Conservation (phyloP, 2,797 vertebrate genomes). For the Poeciliopsis presidionis region DNA sequence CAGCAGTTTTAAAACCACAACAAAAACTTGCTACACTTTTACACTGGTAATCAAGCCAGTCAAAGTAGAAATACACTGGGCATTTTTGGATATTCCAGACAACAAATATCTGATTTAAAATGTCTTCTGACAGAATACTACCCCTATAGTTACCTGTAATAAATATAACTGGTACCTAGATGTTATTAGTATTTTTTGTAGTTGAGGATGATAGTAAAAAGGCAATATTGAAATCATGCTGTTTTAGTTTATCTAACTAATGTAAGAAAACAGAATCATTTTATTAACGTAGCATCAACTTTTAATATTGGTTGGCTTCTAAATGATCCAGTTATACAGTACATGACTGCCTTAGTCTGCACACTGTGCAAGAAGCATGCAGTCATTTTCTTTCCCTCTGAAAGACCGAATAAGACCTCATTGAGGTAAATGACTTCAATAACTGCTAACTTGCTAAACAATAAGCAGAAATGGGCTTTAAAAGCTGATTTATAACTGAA, state of each 20-base stretch:
- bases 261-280: not conserved
- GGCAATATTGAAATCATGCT: not conserved
- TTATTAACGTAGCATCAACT: too few relatives aligned
- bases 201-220: not conserved
- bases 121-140: not conserved
- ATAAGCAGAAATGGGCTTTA: not conserved
- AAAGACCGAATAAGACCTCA: not conserved
- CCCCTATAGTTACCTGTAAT: not conserved
- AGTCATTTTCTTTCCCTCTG: not conserved
- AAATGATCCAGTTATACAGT: not conserved
- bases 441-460: slow-evolving; percentile 7
- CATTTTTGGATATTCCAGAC: not conserved
- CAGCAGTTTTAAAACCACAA: not conserved
- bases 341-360: not conserved
- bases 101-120: not conserved
- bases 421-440: not conserved
- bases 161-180: not conserved
- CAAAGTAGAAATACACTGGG: not conserved
- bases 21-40: not conserved
- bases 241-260: not conserved
- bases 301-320: not conserved
- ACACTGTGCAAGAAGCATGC: not conserved
- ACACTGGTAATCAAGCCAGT: not conserved
- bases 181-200: not conserved
- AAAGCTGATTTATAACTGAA: slow-evolving; percentile 5